Evolutionary conservation across 2,888 invertebrate genomes (phyloP).

Genomic region (Pyrrhosoma nymphula): DNA sequence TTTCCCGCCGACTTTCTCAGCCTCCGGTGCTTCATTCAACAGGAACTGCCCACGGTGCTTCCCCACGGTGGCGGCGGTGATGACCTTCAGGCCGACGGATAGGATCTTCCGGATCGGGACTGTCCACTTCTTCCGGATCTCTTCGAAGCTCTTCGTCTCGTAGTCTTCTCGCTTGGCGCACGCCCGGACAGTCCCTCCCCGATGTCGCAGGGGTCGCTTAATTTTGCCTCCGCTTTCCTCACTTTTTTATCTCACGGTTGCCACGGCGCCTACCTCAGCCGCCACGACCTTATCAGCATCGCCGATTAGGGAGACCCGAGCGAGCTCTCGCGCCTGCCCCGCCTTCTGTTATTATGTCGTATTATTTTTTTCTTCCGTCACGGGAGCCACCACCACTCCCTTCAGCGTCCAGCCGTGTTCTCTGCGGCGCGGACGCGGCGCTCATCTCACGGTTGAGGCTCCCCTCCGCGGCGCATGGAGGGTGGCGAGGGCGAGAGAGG

Average conservation of each 20-base stretch:
- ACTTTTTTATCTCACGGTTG: constrained; percentile 31
- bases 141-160: neutral
- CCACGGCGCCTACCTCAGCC: constrained; percentile 33
- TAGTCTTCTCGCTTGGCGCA: neutral
- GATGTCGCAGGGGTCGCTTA: constrained; percentile 10
- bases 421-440: neutral
- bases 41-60: neutral
- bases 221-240: neutral
- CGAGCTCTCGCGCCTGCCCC: neutral
- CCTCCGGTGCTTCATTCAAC: constrained; percentile 27
- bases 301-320: neutral
- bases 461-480: constrained; percentile 21
- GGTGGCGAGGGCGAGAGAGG: neutral
- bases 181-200: constrained; percentile 22
- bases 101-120: constrained; percentile 28
- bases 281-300: constrained; percentile 55
- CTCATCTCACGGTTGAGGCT: neutral
- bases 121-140: constrained; percentile 6
- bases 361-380: neutral
- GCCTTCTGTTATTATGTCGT: neutral
- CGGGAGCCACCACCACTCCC: constrained; percentile 27
- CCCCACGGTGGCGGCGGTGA: neutral
- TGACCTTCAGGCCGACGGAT: neutral
- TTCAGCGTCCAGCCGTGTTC: neutral
- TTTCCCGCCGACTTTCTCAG: neutral